phyloP scores from a whole-genome alignment of 2,797 vertebrate species.

The Gobio occitaniae region DNA sequence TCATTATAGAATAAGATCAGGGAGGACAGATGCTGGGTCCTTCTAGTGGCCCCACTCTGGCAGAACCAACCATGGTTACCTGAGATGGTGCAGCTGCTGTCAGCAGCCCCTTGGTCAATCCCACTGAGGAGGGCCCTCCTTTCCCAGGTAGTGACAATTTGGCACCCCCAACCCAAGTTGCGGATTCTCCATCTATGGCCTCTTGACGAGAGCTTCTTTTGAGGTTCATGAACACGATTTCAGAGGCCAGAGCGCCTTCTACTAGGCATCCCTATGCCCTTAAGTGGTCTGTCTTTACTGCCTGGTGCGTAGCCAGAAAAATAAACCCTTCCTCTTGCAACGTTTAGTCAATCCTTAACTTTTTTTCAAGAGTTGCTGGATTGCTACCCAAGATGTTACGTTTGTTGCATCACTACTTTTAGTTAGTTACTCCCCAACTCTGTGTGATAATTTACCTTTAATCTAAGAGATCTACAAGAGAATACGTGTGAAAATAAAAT shows the following conservation, averaged over 20 bases:
- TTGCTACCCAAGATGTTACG: too few species aligned
- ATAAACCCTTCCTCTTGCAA: too few species aligned
- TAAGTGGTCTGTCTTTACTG: neutral
- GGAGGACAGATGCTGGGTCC: neutral
- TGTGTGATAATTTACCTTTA: too few species aligned
- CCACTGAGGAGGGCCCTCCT: neutral
- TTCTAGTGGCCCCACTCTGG: neutral
- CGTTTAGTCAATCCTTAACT: too few species aligned
- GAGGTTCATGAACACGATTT: neutral
- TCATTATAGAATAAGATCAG: neutral
- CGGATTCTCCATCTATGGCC: neutral
- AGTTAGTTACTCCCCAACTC: too few species aligned
- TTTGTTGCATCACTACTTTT: too few species aligned
- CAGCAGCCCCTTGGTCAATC: neutral
- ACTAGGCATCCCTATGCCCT: neutral
- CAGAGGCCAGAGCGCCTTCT: neutral
- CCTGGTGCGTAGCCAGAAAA: too few species aligned
- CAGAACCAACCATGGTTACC: neutral
- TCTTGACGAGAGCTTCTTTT: neutral
- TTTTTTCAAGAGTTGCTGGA: too few species aligned
- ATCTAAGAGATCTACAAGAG: neutral
- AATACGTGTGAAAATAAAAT: neutral
- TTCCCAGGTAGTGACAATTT: neutral
- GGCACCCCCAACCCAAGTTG: neutral
- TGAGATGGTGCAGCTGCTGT: neutral